Conservation (phyloP, 2,797 vertebrate species). For the Coregonus ussuriensis region DNA sequence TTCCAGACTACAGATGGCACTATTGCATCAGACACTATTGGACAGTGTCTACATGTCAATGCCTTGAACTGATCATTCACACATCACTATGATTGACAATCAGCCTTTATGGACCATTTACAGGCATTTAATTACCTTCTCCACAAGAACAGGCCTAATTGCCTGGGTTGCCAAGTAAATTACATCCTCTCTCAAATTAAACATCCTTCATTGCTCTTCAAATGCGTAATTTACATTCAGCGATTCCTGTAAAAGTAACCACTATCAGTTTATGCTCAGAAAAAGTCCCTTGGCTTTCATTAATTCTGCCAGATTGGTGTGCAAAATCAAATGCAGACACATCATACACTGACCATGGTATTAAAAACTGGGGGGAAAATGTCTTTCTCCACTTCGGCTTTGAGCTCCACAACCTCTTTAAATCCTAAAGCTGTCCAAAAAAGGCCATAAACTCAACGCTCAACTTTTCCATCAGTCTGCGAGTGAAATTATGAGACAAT, state of each 20-base stretch:
- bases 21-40: conserved; percentile 68
- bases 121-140: conserved; percentile 59
- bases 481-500: conserved; percentile 73
- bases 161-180: conserved; percentile 43
- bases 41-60: conserved; percentile 7
- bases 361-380: conserved; percentile 67
- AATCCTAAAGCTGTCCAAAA: conserved; percentile 61
- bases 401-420: conserved; percentile 64
- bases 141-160: conserved; percentile 44
- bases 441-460: conserved; percentile 71
- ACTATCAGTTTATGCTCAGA: conserved; percentile 58
- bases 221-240: conserved; percentile 57
- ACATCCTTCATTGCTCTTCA: conserved; percentile 54
- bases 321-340: conserved; percentile 74
- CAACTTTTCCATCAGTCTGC: conserved; percentile 68
- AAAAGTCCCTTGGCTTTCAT: conserved; percentile 58
- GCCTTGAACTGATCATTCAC: conserved; percentile 46
- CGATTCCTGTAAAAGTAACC: conserved; percentile 65
- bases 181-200: conserved; percentile 45
- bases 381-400: conserved; percentile 60
- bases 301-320: conserved; percentile 65
- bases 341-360: conserved; percentile 62
- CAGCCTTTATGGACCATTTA: conserved; percentile 54
- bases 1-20: conserved; percentile 80
- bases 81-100: conserved; percentile 64